A percentile compares a stretch with the other conserved stretches of the same genome.
Evolutionary conservation across 53 echinoderm and acorn worm species (phyloP).

Genomic region (Holothuria scabra): DNA sequence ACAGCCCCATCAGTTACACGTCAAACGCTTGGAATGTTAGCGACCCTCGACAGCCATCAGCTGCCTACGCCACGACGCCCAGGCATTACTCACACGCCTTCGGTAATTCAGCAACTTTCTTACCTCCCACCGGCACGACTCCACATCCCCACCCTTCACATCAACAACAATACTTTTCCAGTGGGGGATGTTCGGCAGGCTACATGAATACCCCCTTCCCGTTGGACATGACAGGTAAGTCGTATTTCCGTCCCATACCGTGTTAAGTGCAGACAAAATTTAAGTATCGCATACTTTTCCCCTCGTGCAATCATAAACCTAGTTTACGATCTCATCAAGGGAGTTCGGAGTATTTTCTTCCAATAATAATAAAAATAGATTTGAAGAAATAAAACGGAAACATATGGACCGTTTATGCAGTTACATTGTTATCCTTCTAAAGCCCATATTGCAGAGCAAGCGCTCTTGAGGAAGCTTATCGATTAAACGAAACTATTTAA

Average conservation of each 20-base stretch:
- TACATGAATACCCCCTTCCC: conserved; percentile 93
- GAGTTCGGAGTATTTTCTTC: conserved; percentile 45
- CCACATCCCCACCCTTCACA: conserved; percentile 63
- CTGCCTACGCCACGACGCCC: conserved; percentile 72
- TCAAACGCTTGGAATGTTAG: conserved; percentile 63
- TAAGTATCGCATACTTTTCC: not conserved
- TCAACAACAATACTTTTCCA: conserved; percentile 82
- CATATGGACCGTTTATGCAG: conserved; percentile 38
- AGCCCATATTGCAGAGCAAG: too few relatives aligned
- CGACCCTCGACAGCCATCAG: conserved; percentile 34
- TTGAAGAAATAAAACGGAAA: conserved; percentile 36
- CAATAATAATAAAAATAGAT: conserved; percentile 35
- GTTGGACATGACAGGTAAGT: conserved; percentile 95
- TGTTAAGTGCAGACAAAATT: not conserved
- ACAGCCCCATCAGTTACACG: conserved; percentile 40
- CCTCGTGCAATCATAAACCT: conserved; percentile 31
- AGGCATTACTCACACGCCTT: conserved; percentile 67
- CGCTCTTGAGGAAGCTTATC: too few relatives aligned
- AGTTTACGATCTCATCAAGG: conserved; percentile 47
- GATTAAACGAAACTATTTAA: too few relatives aligned
- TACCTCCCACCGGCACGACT: conserved; percentile 70
- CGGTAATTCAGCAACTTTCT: conserved; percentile 67
- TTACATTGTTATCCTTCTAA: conserved; percentile 13
- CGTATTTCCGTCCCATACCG: not conserved
- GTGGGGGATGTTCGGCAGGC: conserved; percentile 75